Evolutionary conservation across 2,888 invertebrate species (phyloP).

Genomic region (Mellilla xanthometata): DNA sequence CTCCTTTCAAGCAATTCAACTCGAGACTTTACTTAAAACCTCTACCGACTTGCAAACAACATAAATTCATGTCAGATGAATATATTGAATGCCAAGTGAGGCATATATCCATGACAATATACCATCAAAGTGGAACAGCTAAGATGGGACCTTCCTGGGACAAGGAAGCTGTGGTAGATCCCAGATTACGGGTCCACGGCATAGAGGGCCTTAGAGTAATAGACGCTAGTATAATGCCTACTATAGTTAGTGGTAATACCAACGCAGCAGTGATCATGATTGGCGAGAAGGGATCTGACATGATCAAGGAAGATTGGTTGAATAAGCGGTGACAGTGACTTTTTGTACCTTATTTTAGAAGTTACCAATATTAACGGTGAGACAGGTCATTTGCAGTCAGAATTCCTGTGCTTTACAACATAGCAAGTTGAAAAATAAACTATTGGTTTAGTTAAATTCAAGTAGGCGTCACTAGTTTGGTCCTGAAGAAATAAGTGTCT

Average conservation of each 20-base stretch:
- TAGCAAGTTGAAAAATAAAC: no score
- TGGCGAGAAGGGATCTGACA: conserved; percentile 93
- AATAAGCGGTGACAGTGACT: conserved; percentile 54
- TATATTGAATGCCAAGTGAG: conserved; percentile 94
- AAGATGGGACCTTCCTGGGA: conserved; percentile 94
- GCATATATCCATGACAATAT: conserved; percentile 94
- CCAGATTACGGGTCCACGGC: conserved; percentile 89
- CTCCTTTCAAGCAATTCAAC: conserved; percentile 91
- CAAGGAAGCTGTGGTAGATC: conserved; percentile 91
- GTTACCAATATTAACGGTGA: conserved; percentile 9
- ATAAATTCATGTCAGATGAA: conserved; percentile 88
- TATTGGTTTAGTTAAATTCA: no score
- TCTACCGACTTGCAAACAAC: conserved; percentile 89
- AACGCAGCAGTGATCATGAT: conserved; percentile 97
- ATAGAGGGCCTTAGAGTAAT: conserved; percentile 90
- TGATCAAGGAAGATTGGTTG: conserved; percentile 93
- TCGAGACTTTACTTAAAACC: conserved; percentile 88
- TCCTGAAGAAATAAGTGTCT: no score
- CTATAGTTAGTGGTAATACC: conserved; percentile 94
- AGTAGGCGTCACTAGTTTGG: no score
- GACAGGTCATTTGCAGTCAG: conserved; percentile 7
- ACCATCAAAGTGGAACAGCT: conserved; percentile 93
- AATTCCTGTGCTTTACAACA: background rate
- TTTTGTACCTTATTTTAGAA: conserved; percentile 7
- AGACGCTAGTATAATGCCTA: conserved; percentile 95